Conservation (phyloP, 2,113 vertebrate genomes). For the Sakesphorus luctuosus region DNA sequence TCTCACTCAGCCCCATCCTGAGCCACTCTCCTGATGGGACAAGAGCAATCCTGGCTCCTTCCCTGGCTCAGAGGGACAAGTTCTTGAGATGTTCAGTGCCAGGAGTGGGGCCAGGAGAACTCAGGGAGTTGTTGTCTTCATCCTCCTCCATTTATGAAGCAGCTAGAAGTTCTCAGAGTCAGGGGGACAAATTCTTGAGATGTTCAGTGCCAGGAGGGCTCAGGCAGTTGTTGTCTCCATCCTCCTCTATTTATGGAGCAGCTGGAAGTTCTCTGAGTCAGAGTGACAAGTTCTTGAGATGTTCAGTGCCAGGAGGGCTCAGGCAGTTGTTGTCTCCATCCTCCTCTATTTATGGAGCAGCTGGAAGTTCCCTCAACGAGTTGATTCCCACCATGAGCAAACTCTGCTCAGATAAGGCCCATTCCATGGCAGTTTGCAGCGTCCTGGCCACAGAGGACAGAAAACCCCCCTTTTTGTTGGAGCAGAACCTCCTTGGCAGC, state of each 20-base stretch:
- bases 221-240: background rate
- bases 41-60: conserved; percentile 6
- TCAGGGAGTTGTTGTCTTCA: background rate
- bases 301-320: conserved; percentile 26
- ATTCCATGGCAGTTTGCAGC: conserved; percentile 8
- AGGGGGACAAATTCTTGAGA: no score
- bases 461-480: conserved; percentile 55
- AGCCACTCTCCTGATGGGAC: conserved; percentile 13
- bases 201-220: no score
- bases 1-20: background rate
- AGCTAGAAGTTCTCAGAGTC: background rate
- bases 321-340: background rate
- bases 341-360: background rate
- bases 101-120: conserved; percentile 11
- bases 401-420: background rate
- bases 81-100: conserved; percentile 44
- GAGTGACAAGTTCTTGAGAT: conserved; percentile 40
- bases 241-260: background rate
- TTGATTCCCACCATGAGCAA: background rate
- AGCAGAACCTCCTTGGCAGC: conserved; percentile 48
- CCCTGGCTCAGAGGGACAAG: conserved; percentile 33
- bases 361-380: background rate
- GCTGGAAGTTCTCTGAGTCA: conserved; percentile 20
- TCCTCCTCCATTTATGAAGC: background rate
- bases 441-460: conserved; percentile 44